phyloP scores from a whole-genome alignment of 2,888 invertebrate species.

The Noctua pronuba region DNA sequence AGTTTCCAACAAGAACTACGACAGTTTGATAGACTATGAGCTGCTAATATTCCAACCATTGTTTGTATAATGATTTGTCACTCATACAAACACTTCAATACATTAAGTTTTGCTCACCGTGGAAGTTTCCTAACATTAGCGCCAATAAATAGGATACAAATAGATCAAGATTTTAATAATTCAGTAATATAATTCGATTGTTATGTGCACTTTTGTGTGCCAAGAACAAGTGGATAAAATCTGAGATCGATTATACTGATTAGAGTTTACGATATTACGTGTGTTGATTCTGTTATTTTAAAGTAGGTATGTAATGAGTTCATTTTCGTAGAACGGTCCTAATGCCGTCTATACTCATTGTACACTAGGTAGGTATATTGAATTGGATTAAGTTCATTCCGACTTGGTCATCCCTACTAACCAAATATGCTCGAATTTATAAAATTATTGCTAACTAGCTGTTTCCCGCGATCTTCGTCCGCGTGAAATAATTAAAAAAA shows the following conservation, averaged over 20 bases:
- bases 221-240: constrained; percentile 40
- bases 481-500: no score
- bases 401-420: neutral
- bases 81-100: constrained; percentile 23
- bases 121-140: constrained; percentile 9
- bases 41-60: constrained; percentile 13
- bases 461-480: no score
- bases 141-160: constrained; percentile 20
- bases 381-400: neutral
- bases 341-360: constrained; percentile 8
- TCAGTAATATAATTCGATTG: constrained; percentile 31
- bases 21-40: neutral
- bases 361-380: neutral
- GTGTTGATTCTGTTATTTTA: constrained; percentile 25
- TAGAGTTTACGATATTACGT: constrained; percentile 33
- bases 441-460: neutral
- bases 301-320: neutral
- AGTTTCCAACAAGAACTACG: neutral
- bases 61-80: constrained; percentile 12
- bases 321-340: constrained; percentile 1
- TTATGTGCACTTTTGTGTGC: constrained; percentile 26
- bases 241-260: constrained; percentile 28
- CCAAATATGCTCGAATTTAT: neutral
- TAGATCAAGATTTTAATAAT: constrained; percentile 41
- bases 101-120: neutral